Evolutionary conservation across 2,888 invertebrate species (phyloP).

Genomic region (Athrips mouffetella): DNA sequence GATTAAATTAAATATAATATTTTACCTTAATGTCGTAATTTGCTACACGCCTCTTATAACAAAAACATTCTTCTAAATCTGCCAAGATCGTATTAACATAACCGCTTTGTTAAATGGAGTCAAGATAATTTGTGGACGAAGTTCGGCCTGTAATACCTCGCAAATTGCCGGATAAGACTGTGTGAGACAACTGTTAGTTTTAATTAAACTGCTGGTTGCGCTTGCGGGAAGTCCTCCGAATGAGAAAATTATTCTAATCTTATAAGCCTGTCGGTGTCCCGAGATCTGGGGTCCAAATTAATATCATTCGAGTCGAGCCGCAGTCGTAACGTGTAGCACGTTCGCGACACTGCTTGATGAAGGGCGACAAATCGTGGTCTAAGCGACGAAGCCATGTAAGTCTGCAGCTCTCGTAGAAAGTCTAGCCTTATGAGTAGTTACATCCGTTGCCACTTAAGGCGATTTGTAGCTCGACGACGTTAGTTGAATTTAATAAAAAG

Average conservation of each 20-base stretch:
- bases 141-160: conserved; percentile 76
- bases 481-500: conserved; percentile 68
- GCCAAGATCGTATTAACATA: conserved; percentile 72
- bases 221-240: conserved; percentile 69
- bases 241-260: conserved; percentile 78
- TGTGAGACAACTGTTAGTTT: conserved; percentile 79
- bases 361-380: neutral
- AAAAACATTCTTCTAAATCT: conserved; percentile 70
- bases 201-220: conserved; percentile 76
- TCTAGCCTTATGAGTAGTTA: conserved; percentile 9
- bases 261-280: conserved; percentile 70
- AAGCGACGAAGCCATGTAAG: neutral
- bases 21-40: conserved; percentile 64
- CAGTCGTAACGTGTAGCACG: conserved; percentile 10
- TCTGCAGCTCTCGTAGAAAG: conserved; percentile 25
- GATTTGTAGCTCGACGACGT: conserved; percentile 45
- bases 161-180: conserved; percentile 78
- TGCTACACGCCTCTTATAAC: conserved; percentile 56
- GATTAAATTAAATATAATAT: conserved; percentile 57
- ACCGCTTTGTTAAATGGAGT: conserved; percentile 76
- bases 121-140: conserved; percentile 76
- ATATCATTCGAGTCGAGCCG: conserved; percentile 56
- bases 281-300: conserved; percentile 62
- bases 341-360: neutral
- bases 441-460: conserved; percentile 38